Evolutionary conservation across 2,888 invertebrate species (phyloP).

Genomic region (Esperia sulphurella): DNA sequence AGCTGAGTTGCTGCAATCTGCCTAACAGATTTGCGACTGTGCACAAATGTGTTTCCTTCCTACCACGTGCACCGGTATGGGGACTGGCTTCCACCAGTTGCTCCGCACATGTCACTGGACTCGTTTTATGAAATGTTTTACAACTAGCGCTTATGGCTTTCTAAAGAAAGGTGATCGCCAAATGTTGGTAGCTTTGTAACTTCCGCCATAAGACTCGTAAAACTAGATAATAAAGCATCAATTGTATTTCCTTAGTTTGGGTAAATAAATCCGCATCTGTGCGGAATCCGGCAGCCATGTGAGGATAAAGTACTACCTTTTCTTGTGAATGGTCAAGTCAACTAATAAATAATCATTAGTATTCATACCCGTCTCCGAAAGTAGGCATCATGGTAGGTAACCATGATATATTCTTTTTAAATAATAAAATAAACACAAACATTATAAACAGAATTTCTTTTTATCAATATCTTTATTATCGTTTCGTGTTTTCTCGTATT

Average conservation of each 20-base stretch:
- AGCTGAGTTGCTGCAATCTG: conserved; percentile 56
- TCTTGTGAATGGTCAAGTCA: neutral
- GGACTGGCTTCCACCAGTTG: conserved; percentile 30
- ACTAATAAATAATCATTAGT: too few relatives aligned
- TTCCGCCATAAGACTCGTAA: conserved; percentile 42
- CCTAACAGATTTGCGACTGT: conserved; percentile 65
- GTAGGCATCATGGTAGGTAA: too few relatives aligned
- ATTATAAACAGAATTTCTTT: too few relatives aligned
- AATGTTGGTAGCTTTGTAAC: conserved; percentile 41
- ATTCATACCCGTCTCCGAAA: too few relatives aligned
- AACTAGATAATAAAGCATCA: conserved; percentile 14
- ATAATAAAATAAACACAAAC: too few relatives aligned
- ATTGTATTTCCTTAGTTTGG: conserved; percentile 18
- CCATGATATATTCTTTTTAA: too few relatives aligned
- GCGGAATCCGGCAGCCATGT: neutral
- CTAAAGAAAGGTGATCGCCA: conserved; percentile 70
- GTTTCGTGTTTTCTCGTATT: too few relatives aligned
- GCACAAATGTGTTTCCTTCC: conserved; percentile 35
- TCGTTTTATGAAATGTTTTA: conserved; percentile 70
- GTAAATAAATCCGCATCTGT: conserved; percentile 9
- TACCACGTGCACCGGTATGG: conserved; percentile 54
- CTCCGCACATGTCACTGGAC: conserved; percentile 58
- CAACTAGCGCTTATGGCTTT: conserved; percentile 58
- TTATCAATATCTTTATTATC: too few relatives aligned
- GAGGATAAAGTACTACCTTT: neutral